Base-by-base conservation (phyloP, 2,888 invertebrate genomes). In the Xestia ashworthii region DNA sequence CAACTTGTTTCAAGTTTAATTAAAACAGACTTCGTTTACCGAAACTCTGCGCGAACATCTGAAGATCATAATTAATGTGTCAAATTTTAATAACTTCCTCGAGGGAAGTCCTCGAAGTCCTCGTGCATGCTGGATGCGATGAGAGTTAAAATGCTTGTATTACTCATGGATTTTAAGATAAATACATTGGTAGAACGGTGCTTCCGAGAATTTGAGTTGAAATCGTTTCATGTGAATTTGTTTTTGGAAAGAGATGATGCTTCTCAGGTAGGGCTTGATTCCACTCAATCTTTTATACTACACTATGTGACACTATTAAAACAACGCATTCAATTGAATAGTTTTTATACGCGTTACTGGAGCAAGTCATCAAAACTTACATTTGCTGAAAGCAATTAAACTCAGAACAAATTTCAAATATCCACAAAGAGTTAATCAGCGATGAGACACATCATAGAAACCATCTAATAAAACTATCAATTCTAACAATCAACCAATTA, bases 51-150 rank as follows among this genome's bases (percentile, higher is more conserved):
- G 74, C 62, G 76, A 76, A 80, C 73, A 80, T 87, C 82, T 74
- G 81, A 86, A 84, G 83, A 83, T 80, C 72, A 71, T 80, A 88
- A 87, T 87, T 86, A 83, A 81, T 75, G 76, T 86, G 88, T 86
- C 87, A 87, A 78, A 74, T 72, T 80, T 81, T 80, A 87, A 87
- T 87, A 82, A 84, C 87, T 87, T 87, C 87, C 87, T 80, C 65
- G 19, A 87, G 78, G 78, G 79, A 86, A 78, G 84, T 80, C 79
- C 74, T 81, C 71, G 79, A 86, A 78, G 84, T 80, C 79, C 74
- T 81, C 71, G 58, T 67, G 64, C 38, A 74, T 38, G 55, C 70
- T 78, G 73, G 67, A 71, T 73, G 71, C 44, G 19, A 50, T 53
- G 46, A 32, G 71, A 73, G 68, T 71, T 44, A 55, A 62, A 64